phyloP scores from a whole-genome alignment of 2,888 invertebrate species.

The Chelonus formosanus region DNA sequence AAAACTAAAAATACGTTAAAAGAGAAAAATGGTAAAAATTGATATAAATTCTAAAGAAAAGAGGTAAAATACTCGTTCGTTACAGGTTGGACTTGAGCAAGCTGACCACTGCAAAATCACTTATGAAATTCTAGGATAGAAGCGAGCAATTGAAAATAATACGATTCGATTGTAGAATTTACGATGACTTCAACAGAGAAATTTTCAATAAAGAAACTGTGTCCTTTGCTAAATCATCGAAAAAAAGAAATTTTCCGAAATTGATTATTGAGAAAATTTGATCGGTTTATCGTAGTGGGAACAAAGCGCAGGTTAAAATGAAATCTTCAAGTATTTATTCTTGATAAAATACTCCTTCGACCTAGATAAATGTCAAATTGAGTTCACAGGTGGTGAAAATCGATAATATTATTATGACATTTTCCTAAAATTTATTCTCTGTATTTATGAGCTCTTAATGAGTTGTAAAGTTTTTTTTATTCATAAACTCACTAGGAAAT shows the following conservation, averaged over 20 bases:
- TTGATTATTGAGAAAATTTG: background rate
- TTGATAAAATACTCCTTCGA: too few relatives aligned
- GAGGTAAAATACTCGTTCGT: conserved; percentile 32
- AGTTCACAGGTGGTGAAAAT: too few relatives aligned
- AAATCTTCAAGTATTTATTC: too few relatives aligned
- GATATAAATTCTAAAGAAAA: conserved; percentile 30
- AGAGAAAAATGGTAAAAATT: background rate
- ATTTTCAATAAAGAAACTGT: conserved; percentile 27
- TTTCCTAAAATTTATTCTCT: too few relatives aligned
- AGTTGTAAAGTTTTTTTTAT: too few relatives aligned
- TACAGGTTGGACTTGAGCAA: conserved; percentile 32
- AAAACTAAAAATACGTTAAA: background rate
- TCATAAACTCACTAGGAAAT: too few relatives aligned
- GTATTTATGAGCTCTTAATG: too few relatives aligned
- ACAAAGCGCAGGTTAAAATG: too few relatives aligned
- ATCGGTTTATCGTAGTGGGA: too few relatives aligned
- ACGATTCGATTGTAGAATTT: conserved; percentile 50
- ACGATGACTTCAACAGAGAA: conserved; percentile 37
- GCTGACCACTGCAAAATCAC: conserved; percentile 44
- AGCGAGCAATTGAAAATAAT: conserved; percentile 18
- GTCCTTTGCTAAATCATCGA: conserved; percentile 19
- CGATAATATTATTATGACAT: too few relatives aligned
- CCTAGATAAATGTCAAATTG: too few relatives aligned
- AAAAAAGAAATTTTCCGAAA: background rate
- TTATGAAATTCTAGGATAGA: conserved; percentile 33